A percentile compares a stretch with the other conserved stretches of the same genome.
Evolutionary conservation across 2,888 invertebrate species (phyloP).

Genomic region (Pristionchus japonicus): DNA sequence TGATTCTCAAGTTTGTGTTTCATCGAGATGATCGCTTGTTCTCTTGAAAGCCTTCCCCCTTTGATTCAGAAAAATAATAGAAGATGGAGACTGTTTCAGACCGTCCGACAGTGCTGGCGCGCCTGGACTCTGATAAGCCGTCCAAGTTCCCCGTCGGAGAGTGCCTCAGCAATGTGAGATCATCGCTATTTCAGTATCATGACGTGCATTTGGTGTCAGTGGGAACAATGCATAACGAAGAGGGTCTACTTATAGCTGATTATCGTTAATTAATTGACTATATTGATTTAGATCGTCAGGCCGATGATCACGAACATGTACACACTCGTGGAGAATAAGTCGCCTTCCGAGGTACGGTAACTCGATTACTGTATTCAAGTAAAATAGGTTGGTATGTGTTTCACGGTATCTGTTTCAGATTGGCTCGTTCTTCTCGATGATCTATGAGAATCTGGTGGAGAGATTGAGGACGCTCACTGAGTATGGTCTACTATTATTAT

Average conservation of each 20-base stretch:
- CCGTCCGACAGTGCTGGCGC: neutral
- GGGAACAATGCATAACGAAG: too few species aligned
- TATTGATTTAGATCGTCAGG: neutral
- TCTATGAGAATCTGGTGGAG: slow-evolving; percentile 6
- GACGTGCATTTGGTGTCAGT: too few species aligned
- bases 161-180: slow-evolving; percentile 12
- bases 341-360: neutral
- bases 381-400: neutral
- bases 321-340: neutral
- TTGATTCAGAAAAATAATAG: too few species aligned
- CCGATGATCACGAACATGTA: neutral
- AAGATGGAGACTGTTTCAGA: neutral
- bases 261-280: neutral
- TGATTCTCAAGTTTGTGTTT: too few species aligned
- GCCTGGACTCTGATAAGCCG: neutral
- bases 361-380: neutral
- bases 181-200: too few species aligned
- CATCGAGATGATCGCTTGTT: too few species aligned
- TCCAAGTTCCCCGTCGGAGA: slow-evolving; percentile 28
- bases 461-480: slow-evolving; percentile 27
- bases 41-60: too few species aligned
- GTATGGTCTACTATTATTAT: neutral
- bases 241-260: too few species aligned
- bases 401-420: neutral
- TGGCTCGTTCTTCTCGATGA: slow-evolving; percentile 1